Evolutionary conservation across 2,888 invertebrate genomes (phyloP).

Genomic region (Gastrophysa polygoni): DNA sequence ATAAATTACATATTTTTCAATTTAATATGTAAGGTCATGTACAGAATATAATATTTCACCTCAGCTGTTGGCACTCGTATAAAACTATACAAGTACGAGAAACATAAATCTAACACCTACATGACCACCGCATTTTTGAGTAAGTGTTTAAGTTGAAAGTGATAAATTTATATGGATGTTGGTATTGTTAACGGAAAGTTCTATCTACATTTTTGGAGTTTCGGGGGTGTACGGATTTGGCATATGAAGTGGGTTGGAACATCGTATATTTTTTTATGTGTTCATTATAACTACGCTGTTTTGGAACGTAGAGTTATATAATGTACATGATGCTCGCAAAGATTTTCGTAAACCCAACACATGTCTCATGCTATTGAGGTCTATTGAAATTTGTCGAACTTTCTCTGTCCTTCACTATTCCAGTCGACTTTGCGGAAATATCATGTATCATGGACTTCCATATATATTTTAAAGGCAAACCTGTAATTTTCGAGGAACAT

Average conservation of each 20-base stretch:
- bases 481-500: too few species aligned
- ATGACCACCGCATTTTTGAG: slow-evolving; percentile 41
- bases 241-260: slow-evolving; percentile 3
- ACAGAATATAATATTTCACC: slow-evolving; percentile 51
- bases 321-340: too few species aligned
- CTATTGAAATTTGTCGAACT: too few species aligned
- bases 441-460: too few species aligned
- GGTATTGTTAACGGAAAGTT: slow-evolving; percentile 26
- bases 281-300: too few species aligned
- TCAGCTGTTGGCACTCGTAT: slow-evolving; percentile 50
- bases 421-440: too few species aligned
- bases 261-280: too few species aligned
- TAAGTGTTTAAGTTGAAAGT: slow-evolving; percentile 33
- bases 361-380: too few species aligned
- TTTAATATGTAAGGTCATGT: slow-evolving; percentile 46
- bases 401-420: too few species aligned
- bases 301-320: too few species aligned
- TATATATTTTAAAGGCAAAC: too few species aligned
- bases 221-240: not conserved
- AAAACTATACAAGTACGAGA: slow-evolving; percentile 45
- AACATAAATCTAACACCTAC: slow-evolving; percentile 50
- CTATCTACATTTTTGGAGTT: slow-evolving; percentile 21
- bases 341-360: too few species aligned
- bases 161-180: slow-evolving; percentile 31
- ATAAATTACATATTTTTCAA: slow-evolving; percentile 37